Conservation (phyloP, 2,113 vertebrate genomes). For the Platysteira castanea region DNA sequence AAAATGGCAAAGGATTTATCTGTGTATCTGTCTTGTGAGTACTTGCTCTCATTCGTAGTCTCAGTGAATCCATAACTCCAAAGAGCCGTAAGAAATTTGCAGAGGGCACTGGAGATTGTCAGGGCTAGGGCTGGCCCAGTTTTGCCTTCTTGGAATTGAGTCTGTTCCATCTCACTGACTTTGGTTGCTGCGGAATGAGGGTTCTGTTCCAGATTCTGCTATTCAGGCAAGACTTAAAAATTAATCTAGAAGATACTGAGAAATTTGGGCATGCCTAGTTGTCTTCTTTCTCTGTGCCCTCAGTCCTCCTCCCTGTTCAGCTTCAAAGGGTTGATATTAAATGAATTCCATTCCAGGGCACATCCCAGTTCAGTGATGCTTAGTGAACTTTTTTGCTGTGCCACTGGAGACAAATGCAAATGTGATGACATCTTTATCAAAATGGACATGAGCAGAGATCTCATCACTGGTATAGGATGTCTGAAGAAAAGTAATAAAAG, state of each 20-base stretch:
- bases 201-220: not conserved
- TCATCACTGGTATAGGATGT: not conserved
- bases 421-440: not conserved
- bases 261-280: fast-evolving
- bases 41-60: not conserved
- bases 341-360: not conserved
- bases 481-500: not conserved
- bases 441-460: not conserved
- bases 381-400: not conserved
- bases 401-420: not conserved
- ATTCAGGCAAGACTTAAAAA: not conserved
- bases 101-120: not conserved
- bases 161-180: not conserved
- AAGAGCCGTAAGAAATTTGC: not conserved
- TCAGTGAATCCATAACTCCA: not conserved
- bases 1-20: not conserved
- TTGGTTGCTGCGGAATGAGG: not conserved
- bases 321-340: not conserved
- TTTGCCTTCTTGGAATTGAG: not conserved
- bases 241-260: not conserved
- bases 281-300: not conserved
- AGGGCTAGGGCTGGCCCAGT: not conserved
- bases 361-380: not conserved
- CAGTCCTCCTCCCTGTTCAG: not conserved
- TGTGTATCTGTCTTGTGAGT: not conserved